Evolutionary conservation across 2,888 invertebrate species (phyloP).

Genomic region (Dryococelus australis): DNA sequence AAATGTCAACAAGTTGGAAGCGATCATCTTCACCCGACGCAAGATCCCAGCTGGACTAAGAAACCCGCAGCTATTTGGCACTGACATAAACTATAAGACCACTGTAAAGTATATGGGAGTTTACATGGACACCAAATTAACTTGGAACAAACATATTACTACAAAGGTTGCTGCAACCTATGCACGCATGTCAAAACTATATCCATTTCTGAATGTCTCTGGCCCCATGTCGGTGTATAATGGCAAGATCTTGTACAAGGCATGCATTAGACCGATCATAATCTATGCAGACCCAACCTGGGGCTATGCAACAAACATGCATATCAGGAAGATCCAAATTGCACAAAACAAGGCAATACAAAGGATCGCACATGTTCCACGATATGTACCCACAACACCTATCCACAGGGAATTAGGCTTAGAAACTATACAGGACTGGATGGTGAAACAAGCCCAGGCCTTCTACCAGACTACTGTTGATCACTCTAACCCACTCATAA

Average conservation of each 20-base stretch:
- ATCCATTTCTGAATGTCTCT: neutral
- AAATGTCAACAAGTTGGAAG: conserved; percentile 6
- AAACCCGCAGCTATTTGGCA: neutral
- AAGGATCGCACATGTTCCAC: neutral
- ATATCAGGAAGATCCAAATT: neutral
- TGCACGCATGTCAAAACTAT: neutral
- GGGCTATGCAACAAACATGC: neutral
- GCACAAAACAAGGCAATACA: neutral
- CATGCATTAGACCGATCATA: neutral
- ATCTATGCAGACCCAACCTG: neutral
- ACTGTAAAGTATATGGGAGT: conserved; percentile 25
- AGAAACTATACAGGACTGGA: neutral
- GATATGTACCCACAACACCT: neutral
- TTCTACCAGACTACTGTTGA: neutral
- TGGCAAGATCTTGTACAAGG: neutral
- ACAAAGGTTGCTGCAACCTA: neutral
- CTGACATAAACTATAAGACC: neutral
- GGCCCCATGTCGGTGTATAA: neutral
- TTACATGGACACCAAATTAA: conserved; percentile 22
- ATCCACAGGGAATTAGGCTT: neutral
- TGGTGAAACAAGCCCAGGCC: neutral
- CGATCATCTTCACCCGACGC: conserved; percentile 16
- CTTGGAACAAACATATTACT: neutral
- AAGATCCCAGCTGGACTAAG: neutral
- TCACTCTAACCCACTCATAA: neutral